Percentiles rank a stretch among this genome's conserved stretches.
phyloP scores from a whole-genome alignment of 2,797 vertebrate species.

The Yasuhikotakia modesta region DNA sequence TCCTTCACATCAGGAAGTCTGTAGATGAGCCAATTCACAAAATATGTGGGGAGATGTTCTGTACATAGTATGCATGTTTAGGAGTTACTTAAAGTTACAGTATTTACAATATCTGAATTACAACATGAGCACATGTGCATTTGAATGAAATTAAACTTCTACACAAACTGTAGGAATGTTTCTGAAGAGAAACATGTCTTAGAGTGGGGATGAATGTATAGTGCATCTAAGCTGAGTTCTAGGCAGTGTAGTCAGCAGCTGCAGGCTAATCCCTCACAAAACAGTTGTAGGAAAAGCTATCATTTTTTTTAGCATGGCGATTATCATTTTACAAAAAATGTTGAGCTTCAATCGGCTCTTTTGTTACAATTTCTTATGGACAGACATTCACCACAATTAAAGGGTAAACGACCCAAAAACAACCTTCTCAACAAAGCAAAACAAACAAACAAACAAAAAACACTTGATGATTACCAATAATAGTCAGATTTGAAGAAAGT shows the following conservation, averaged over 20 bases:
- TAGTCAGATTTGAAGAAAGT: slow-evolving; percentile 84
- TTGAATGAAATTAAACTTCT: slow-evolving; percentile 54
- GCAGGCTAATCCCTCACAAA: slow-evolving; percentile 66
- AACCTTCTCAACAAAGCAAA: slow-evolving; percentile 76
- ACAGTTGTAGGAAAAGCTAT: slow-evolving; percentile 65
- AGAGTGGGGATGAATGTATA: slow-evolving; percentile 54
- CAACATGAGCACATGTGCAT: slow-evolving; percentile 11
- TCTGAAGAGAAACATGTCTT: slow-evolving; percentile 54
- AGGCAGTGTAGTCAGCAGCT: slow-evolving; percentile 80
- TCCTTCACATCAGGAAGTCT: slow-evolving; percentile 33
- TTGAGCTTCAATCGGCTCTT: slow-evolving; percentile 87
- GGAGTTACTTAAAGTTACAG: slow-evolving; percentile 50
- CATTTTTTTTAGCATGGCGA: slow-evolving; percentile 65
- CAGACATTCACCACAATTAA: slow-evolving; percentile 90
- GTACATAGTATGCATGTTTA: slow-evolving; percentile 60
- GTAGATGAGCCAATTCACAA: slow-evolving; percentile 64
- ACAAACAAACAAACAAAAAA: slow-evolving; percentile 63
- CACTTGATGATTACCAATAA: slow-evolving; percentile 82
- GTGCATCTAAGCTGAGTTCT: slow-evolving; percentile 61
- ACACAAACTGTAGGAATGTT: slow-evolving; percentile 58
- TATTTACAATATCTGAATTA: slow-evolving; percentile 70
- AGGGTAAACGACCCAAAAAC: slow-evolving; percentile 80
- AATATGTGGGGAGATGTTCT: slow-evolving; percentile 66
- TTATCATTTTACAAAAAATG: slow-evolving; percentile 77
- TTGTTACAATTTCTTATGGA: slow-evolving; percentile 83